Evolutionary conservation across 1,140 invertebrate species (phyloP).

Genomic region (Chrysopa pallens): DNA sequence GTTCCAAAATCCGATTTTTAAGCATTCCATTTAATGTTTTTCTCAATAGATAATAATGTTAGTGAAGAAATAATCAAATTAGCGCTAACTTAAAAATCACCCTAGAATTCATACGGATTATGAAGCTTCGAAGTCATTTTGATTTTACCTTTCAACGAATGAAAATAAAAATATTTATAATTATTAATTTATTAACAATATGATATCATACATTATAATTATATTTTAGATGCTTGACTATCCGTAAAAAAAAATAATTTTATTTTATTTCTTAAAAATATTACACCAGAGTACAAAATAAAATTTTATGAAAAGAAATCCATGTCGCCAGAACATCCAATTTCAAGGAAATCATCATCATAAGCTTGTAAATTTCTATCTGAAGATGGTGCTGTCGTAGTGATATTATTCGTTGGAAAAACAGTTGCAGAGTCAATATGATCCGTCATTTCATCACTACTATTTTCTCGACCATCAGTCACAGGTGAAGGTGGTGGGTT

Average conservation of each 20-base stretch:
- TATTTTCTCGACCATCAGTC: conserved; percentile 50
- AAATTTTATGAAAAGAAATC: conserved; percentile 40
- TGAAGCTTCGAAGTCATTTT: no score
- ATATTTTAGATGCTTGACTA: conserved; percentile 21
- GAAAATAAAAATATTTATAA: conserved; percentile 26
- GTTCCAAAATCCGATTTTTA: no score
- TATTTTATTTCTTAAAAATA: conserved; percentile 1
- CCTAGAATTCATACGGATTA: no score
- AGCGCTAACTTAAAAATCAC: no score
- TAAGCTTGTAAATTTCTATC: conserved; percentile 22
- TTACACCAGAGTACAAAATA: conserved; percentile 6
- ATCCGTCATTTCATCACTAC: conserved; percentile 35
- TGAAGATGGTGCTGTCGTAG: conserved; percentile 14
- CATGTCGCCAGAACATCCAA: conserved; percentile 50
- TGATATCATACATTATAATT: conserved; percentile 1
- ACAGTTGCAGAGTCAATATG: conserved; percentile 20
- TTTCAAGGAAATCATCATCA: conserved; percentile 50
- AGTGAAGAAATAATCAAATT: no score
- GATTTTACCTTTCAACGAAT: no score
- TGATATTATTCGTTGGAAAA: conserved; percentile 13
- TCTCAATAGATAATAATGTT: no score
- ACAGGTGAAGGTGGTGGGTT: conserved; percentile 64
- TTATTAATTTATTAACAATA: conserved; percentile 9
- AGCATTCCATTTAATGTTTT: no score
- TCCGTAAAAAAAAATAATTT: conserved; percentile 9